Base-by-base conservation (phyloP, 2,888 invertebrate species). In the Megastigmus dorsalis region DNA sequence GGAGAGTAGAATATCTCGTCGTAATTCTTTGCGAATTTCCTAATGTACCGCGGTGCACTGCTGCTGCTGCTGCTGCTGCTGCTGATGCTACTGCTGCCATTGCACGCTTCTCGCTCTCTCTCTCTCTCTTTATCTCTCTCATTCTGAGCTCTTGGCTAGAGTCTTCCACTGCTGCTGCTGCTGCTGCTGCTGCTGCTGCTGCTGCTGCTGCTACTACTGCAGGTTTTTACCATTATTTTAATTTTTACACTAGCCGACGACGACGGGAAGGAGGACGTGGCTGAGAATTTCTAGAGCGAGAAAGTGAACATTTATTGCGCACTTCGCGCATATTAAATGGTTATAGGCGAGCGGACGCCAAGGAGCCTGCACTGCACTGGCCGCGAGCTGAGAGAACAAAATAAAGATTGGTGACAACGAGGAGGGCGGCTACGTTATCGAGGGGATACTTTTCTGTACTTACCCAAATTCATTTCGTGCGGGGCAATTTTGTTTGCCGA, bases 1-100 rank as follows among this genome's bases (percentile, higher is more conserved):
- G 55, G 9, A 15, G 57, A 75, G 77, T 69, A 55, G 72, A 76
- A 75, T 75, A 75, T 75, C 78, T 65, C 79, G 71, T 73, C 78
- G 79, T 79, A 78, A 79, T 79, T 79, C 80, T 79, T 78, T 67
- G 75, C 75, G 75, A 79, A 79, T 79, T 77, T 80, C 76, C 78
- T 77, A 79, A 78, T 79, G 79, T 74, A 75, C 77, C 79, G 57
- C 48, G 45, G 38, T n/a, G 13, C 48, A 30, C 28, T n/a, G 13
- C 59, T 30, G 20, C 69, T 15, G 30, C 69, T 18, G 36, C 9
- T 26, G 43, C 45, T 15, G 43, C 33, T 43, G 13, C 13, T 13
- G 18, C 26, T 6, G 2, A 6, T 26, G 13, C 33, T 54, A 54
- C 20, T 26, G 36, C 36, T 30, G n/a, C n/a, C n/a, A n/a, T n/a